Conservation (phyloP, 2,888 invertebrate genomes). For the Sabatieria punctata region DNA sequence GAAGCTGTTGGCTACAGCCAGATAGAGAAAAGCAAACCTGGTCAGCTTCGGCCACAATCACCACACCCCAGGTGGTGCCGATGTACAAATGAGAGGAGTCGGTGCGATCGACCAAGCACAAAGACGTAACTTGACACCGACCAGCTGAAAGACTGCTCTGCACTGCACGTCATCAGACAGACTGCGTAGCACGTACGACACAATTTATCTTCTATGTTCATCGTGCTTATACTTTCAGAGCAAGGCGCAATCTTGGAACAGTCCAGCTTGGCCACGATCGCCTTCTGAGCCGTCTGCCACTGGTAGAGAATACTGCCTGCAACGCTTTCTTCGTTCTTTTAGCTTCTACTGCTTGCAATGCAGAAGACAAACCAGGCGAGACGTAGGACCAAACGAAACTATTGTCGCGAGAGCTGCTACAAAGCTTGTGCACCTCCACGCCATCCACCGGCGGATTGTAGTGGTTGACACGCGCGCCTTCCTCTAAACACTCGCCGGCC, state of each 20-base stretch:
- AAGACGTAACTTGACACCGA: conserved; percentile 48
- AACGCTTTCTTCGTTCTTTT: background rate
- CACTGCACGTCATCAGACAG: background rate
- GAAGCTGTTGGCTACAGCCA: background rate
- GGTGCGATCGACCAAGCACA: conserved; percentile 45
- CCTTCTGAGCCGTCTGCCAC: conserved; percentile 54
- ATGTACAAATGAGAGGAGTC: conserved; percentile 47
- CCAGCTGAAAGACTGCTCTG: conserved; percentile 27
- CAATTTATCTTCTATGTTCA: conserved; percentile 68
- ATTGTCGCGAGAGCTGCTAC: conserved; percentile 39
- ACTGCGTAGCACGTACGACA: conserved; percentile 42
- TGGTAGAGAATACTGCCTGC: conserved; percentile 66
- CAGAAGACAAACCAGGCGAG: conserved; percentile 48
- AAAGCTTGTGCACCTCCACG: conserved; percentile 50
- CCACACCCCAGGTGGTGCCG: conserved; percentile 85
- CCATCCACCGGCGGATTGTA: conserved; percentile 44
- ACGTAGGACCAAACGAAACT: conserved; percentile 51
- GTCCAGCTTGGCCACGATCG: conserved; percentile 60
- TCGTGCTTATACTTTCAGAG: conserved; percentile 74
- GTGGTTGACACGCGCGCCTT: conserved; percentile 38
- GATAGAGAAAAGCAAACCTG: conserved; percentile 11
- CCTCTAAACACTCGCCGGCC: conserved; percentile 6
- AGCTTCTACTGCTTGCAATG: background rate
- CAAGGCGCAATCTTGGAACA: conserved; percentile 78
- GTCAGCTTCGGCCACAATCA: conserved; percentile 64